A percentile compares a stretch with the other conserved stretches of the same genome.
Evolutionary conservation across 1,140 invertebrate genomes (phyloP).

Genomic region (Drosophila ercepeae): DNA sequence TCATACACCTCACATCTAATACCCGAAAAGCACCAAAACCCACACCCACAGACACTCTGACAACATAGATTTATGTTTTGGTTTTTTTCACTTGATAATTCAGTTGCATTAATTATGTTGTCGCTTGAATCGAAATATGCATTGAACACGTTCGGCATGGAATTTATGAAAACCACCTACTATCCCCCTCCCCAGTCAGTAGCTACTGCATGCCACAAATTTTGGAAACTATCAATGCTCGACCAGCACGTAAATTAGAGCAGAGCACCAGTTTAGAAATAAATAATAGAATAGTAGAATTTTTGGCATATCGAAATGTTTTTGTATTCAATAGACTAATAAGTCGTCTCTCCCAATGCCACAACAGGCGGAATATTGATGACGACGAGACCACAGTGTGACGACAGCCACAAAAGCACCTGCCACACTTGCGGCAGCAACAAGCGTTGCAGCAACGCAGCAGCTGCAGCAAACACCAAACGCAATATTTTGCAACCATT

Average conservation of each 20-base stretch:
- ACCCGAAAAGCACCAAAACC: slow-evolving; percentile 17
- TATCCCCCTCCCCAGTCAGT: not conserved
- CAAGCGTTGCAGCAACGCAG: slow-evolving; percentile 21
- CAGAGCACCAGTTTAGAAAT: slow-evolving; percentile 6
- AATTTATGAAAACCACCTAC: slow-evolving; percentile 9
- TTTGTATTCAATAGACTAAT: not conserved
- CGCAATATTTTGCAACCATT: slow-evolving; percentile 67
- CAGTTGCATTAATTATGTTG: slow-evolving; percentile 45
- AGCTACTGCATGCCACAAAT: slow-evolving; percentile 29
- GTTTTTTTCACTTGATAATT: slow-evolving; percentile 47
- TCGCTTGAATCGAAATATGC: slow-evolving; percentile 22
- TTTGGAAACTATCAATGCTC: slow-evolving; percentile 24
- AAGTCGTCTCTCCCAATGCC: slow-evolving; percentile 9
- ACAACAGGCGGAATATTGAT: slow-evolving; percentile 83
- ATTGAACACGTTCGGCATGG: slow-evolving; percentile 34
- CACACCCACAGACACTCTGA: not conserved
- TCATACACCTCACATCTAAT: slow-evolving; percentile 4
- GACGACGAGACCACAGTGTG: slow-evolving; percentile 83
- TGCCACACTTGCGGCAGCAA: slow-evolving; percentile 19
- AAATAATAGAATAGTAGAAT: too few relatives aligned
- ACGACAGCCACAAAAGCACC: slow-evolving; percentile 43
- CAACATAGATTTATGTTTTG: slow-evolving; percentile 21
- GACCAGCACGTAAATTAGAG: slow-evolving; percentile 33
- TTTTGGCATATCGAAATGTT: not conserved
- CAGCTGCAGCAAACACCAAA: slow-evolving; percentile 38